Percentiles rank a stretch among this genome's conserved stretches.
phyloP scores from a whole-genome alignment of 2,113 vertebrate species.

The Nannospalax galili region DNA sequence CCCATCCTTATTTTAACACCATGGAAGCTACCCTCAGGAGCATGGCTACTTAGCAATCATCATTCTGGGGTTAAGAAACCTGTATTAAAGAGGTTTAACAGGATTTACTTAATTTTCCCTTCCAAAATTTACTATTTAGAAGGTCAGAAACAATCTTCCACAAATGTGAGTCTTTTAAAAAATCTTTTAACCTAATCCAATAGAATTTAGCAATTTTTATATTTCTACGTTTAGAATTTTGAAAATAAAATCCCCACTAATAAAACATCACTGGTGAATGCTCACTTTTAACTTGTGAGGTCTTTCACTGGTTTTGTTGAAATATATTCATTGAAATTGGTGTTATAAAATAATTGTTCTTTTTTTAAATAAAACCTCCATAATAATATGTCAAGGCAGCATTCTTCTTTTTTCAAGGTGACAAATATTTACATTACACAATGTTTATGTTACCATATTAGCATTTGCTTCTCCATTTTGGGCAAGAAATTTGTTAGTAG shows the following conservation, averaged over 20 bases:
- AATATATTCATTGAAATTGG: neutral
- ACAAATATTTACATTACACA: neutral
- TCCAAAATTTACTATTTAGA: conserved; percentile 7
- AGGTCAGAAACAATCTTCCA: neutral
- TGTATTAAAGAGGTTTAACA: neutral
- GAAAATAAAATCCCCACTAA: neutral
- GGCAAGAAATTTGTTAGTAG: neutral
- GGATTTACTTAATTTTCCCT: neutral
- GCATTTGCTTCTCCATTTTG: neutral
- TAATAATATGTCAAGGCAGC: neutral
- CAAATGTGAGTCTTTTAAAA: neutral
- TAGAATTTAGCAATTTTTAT: conserved; percentile 16
- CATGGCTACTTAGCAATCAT: neutral
- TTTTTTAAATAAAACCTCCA: neutral
- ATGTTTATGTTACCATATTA: neutral
- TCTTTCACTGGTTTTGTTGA: neutral
- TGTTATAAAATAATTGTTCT: neutral
- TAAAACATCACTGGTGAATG: neutral
- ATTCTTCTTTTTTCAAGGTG: neutral
- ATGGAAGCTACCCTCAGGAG: neutral
- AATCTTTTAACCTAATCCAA: conserved; percentile 12
- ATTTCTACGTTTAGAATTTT: neutral
- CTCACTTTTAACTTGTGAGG: neutral
- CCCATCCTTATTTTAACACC: neutral
- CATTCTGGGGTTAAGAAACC: neutral